These are phyloP conservation scores for Girardinichthys multiradiatus DNA, from an alignment of 2,113 vertebrate genomes.

Conservation along the genomic window DNA sequence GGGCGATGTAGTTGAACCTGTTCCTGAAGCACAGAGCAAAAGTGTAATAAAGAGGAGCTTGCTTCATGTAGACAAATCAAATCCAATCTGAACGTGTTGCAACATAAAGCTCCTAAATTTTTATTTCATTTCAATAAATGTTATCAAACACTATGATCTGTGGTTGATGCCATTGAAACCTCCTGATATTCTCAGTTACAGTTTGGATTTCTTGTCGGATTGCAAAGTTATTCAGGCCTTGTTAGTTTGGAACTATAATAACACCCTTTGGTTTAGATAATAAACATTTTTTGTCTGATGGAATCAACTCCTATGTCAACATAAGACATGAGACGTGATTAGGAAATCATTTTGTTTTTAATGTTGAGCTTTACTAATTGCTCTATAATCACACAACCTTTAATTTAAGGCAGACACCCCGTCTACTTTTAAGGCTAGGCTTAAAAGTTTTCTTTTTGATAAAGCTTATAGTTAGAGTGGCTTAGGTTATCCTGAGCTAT, in stretches of 20 bases:
- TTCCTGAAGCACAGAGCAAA: slow-evolving; percentile 42
- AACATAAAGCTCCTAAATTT: not conserved
- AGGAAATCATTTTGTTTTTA: not conserved
- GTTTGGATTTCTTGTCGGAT: not conserved
- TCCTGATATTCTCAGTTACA: not conserved
- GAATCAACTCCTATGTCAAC: not conserved
- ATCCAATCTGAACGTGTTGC: not conserved
- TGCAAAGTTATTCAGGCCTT: not conserved
- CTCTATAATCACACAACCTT: not conserved
- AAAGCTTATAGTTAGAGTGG: too few relatives aligned
- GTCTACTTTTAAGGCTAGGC: too few relatives aligned
- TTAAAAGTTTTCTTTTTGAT: too few relatives aligned
- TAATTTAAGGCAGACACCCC: too few relatives aligned
- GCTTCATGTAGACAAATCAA: slow-evolving; percentile 9
- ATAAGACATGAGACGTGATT: not conserved
- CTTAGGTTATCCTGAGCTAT: too few relatives aligned
- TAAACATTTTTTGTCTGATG: not conserved
- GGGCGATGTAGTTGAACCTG: slow-evolving; percentile 24
- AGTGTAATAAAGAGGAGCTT: slow-evolving; percentile 20
- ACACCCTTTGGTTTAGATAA: slow-evolving; percentile 3
- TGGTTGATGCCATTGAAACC: not conserved
- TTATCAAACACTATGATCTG: not conserved
- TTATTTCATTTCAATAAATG: not conserved
- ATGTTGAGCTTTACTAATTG: not conserved
- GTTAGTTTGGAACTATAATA: not conserved